A percentile compares a stretch with the other conserved stretches of the same genome.
Evolutionary conservation across 2,797 vertebrate species (phyloP).

Genomic region (Euphonia xanthogaster): DNA sequence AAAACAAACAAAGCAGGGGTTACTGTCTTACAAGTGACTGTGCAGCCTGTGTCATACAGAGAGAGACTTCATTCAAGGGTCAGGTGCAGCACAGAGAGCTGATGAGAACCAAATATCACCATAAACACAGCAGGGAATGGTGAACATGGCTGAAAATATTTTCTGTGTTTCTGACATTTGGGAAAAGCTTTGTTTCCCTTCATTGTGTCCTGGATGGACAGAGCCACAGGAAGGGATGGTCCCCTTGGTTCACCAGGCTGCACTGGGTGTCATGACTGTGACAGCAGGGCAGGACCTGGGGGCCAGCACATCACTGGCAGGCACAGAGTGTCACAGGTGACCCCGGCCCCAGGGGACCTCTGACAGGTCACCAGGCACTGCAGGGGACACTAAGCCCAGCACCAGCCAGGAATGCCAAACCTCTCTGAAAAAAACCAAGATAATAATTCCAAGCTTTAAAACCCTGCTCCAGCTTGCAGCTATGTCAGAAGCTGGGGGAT

Average conservation of each 20-base stretch:
- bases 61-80: background rate
- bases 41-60: background rate
- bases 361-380: background rate
- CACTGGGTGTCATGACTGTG: accelerated
- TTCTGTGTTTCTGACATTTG: background rate
- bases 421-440: background rate
- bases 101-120: background rate
- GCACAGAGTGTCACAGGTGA: background rate
- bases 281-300: background rate
- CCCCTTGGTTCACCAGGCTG: background rate
- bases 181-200: background rate
- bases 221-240: background rate
- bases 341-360: background rate
- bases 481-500: background rate
- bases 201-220: background rate
- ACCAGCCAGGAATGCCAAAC: background rate
- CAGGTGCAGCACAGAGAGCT: background rate
- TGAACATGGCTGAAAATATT: background rate
- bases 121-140: background rate
- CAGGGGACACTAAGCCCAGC: background rate
- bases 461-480: background rate
- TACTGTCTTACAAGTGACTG: background rate
- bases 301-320: accelerated
- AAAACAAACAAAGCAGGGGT: slow-evolving; percentile 9
- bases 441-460: background rate